phyloP scores from a whole-genome alignment of 1,140 invertebrate genomes.

The Brachionus manjavacas region DNA sequence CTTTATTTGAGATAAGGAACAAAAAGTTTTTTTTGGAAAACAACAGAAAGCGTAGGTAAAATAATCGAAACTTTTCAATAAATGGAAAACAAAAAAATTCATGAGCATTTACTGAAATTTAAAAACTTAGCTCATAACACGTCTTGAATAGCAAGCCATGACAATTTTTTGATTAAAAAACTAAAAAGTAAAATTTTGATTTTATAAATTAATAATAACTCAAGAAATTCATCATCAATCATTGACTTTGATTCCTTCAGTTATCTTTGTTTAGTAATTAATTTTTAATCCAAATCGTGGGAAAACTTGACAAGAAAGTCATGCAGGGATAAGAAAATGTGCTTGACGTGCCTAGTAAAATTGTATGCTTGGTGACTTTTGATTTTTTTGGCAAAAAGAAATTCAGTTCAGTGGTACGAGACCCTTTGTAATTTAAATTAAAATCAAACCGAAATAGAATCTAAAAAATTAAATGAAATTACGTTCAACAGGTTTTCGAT shows the following conservation, averaged over 20 bases:
- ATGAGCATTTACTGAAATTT: not conserved
- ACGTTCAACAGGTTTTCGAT: not conserved
- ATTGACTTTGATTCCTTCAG: not conserved
- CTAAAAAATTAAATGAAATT: not conserved
- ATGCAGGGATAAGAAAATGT: not conserved
- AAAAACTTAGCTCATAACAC: not conserved
- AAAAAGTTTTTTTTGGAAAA: not conserved
- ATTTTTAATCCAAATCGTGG: constrained; percentile 21
- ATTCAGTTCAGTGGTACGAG: not conserved
- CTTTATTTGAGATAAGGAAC: constrained; percentile 4
- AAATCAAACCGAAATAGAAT: not conserved
- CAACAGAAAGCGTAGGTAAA: not conserved
- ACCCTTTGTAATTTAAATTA: not conserved
- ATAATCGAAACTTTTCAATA: not conserved
- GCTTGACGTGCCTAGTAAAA: not conserved
- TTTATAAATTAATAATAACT: not conserved
- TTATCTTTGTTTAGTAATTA: constrained; percentile 16
- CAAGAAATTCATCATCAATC: constrained; percentile 22
- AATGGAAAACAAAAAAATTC: not conserved
- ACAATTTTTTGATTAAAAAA: constrained; percentile 22
- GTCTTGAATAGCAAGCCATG: not conserved
- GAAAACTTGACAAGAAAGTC: not conserved
- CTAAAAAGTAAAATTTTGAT: not conserved
- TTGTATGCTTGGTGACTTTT: not conserved
- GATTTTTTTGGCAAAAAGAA: not conserved